phyloP scores from a whole-genome alignment of 2,888 invertebrate species.

The Hemaris fuciformis region DNA sequence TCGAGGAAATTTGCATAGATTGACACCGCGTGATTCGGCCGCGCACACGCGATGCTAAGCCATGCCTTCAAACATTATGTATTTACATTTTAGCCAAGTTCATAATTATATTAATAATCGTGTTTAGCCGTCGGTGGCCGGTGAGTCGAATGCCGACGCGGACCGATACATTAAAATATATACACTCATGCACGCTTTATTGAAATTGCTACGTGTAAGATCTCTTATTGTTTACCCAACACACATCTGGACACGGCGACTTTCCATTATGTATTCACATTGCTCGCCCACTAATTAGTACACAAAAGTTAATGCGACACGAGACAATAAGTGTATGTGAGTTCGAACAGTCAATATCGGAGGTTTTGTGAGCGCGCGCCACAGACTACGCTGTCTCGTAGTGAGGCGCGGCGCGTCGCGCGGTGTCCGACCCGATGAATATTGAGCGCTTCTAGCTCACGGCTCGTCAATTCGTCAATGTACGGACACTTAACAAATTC shows the following conservation, averaged over 20 bases:
- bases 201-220: slow-evolving; percentile 67
- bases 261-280: slow-evolving; percentile 79
- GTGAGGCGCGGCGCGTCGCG: slow-evolving; percentile 44
- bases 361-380: slow-evolving; percentile 33
- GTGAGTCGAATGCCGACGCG: neutral
- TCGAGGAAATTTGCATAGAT: slow-evolving; percentile 81
- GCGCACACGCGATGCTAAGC: slow-evolving; percentile 53
- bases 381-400: slow-evolving; percentile 50
- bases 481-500: slow-evolving; percentile 79
- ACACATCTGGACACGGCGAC: slow-evolving; percentile 74
- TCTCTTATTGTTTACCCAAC: slow-evolving; percentile 72
- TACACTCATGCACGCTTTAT: slow-evolving; percentile 57
- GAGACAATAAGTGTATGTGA: slow-evolving; percentile 63
- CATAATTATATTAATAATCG: slow-evolving; percentile 57
- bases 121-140: slow-evolving; percentile 36
- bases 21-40: slow-evolving; percentile 67
- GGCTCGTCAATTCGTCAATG: slow-evolving; percentile 73
- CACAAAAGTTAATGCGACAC: slow-evolving; percentile 73
- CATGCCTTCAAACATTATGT: slow-evolving; percentile 42
- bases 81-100: slow-evolving; percentile 42
- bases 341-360: slow-evolving; percentile 58
- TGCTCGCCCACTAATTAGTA: slow-evolving; percentile 80
- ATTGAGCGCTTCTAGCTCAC: slow-evolving; percentile 70
- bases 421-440: slow-evolving; percentile 65
- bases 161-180: slow-evolving; percentile 52